Percentiles rank a stretch among this genome's conserved stretches.
Conservation (phyloP, 1,140 invertebrate species). For the Apis dorsata region DNA sequence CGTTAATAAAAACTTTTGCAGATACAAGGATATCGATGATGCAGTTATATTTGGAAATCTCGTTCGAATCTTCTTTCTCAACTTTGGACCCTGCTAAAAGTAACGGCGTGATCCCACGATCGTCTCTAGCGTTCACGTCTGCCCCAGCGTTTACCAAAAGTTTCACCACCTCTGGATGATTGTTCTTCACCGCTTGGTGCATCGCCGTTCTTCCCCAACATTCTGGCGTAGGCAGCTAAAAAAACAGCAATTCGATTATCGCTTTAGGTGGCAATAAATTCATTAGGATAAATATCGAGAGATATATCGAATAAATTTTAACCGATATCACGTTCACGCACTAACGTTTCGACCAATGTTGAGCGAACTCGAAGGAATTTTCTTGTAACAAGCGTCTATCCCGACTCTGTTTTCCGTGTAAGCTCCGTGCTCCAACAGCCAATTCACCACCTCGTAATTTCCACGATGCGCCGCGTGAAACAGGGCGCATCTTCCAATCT, state of each 20-base stretch:
- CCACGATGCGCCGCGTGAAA: constrained; percentile 60
- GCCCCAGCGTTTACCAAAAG: constrained; percentile 51
- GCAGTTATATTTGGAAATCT: constrained; percentile 49
- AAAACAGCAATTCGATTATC: too few species aligned
- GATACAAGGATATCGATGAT: constrained; percentile 38
- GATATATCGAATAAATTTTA: too few species aligned
- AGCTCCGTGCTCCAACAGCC: constrained; percentile 52
- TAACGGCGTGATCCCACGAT: constrained; percentile 27
- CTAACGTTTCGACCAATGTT: constrained; percentile 27
- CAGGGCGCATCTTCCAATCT: constrained; percentile 59
- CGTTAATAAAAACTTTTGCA: constrained; percentile 15
- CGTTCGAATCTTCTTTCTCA: constrained; percentile 16
- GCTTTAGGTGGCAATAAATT: not conserved
- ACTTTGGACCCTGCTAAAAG: constrained; percentile 44
- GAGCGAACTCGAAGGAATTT: not conserved
- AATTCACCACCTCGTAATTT: constrained; percentile 28
- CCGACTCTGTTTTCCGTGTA: constrained; percentile 32
- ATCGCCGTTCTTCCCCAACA: constrained; percentile 68
- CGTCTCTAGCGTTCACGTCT: constrained; percentile 39
- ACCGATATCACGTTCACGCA: not conserved
- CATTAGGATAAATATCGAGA: not conserved
- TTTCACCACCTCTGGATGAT: constrained; percentile 58
- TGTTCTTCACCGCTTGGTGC: constrained; percentile 67
- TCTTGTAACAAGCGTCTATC: constrained; percentile 45
- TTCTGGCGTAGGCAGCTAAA: constrained; percentile 54